phyloP scores from a whole-genome alignment of 2,888 invertebrate species.

The Melanostoma mellinum region DNA sequence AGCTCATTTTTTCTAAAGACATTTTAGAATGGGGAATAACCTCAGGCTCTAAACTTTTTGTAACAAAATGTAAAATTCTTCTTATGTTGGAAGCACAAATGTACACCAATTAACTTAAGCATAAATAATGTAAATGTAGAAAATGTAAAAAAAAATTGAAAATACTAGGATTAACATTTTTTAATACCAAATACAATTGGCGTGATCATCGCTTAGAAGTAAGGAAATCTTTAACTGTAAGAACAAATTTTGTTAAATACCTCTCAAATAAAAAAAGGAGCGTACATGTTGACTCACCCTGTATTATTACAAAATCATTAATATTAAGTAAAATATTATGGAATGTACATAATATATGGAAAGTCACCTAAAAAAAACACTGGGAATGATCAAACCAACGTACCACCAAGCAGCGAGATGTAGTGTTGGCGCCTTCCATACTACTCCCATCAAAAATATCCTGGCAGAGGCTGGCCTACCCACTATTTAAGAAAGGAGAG shows the following conservation, averaged over 20 bases:
- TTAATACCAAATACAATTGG: background rate
- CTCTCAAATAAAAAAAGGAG: background rate
- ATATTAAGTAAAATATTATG: slow-evolving; percentile 14
- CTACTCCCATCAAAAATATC: no score
- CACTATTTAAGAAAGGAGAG: background rate
- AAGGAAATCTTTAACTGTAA: background rate
- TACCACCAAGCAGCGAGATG: background rate
- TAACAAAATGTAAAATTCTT: background rate
- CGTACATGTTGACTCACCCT: background rate
- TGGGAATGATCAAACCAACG: background rate
- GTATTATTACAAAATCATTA: background rate
- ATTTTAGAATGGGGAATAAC: background rate
- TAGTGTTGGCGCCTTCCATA: no score
- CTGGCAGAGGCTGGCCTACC: background rate
- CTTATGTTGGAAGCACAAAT: background rate
- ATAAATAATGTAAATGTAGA: slow-evolving; percentile 4
- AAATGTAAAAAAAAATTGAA: background rate
- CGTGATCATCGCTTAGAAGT: background rate
- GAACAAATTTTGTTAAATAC: background rate
- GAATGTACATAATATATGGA: background rate
- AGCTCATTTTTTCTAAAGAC: background rate
- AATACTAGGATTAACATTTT: background rate
- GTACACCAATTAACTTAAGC: background rate
- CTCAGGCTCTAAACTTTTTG: background rate
- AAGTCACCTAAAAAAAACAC: background rate